Evolutionary conservation across 2,888 invertebrate species (phyloP).

Genomic region (Gortyna flavago): DNA sequence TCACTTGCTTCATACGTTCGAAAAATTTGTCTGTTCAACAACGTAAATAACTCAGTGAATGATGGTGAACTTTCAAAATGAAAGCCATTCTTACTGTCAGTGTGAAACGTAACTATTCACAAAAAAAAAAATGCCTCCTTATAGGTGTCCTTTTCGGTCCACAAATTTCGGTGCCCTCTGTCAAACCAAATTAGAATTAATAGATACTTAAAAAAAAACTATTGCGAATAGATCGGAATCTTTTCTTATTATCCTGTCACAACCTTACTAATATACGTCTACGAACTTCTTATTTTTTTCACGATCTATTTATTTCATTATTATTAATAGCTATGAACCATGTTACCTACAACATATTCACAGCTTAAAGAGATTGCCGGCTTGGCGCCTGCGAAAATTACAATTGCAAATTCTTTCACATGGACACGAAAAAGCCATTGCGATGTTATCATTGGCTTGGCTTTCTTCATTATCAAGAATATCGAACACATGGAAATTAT

Average conservation of each 20-base stretch:
- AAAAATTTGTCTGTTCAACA: too few species aligned
- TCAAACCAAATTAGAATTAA: conserved; percentile 31
- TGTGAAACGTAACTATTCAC: too few species aligned
- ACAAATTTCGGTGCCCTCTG: not conserved
- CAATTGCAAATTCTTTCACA: conserved; percentile 19
- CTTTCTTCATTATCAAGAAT: not conserved
- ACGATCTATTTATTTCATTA: conserved; percentile 3
- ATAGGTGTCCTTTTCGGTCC: too few species aligned
- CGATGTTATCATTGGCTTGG: not conserved
- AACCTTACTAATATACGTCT: conserved; percentile 8
- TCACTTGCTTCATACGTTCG: too few species aligned
- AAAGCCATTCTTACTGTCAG: too few species aligned
- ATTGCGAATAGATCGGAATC: conserved; percentile 10
- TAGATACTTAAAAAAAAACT: conserved; percentile 9
- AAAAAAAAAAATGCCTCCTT: too few species aligned
- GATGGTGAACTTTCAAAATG: too few species aligned
- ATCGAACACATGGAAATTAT: not conserved
- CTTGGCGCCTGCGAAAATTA: conserved; percentile 32
- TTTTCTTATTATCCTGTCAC: conserved; percentile 38
- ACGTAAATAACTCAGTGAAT: too few species aligned
- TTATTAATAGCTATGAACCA: not conserved
- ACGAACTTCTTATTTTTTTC: not conserved
- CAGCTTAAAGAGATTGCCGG: not conserved
- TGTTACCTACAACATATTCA: conserved; percentile 1
- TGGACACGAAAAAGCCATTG: not conserved